phyloP scores from a whole-genome alignment of 2,888 invertebrate genomes.

The Panzeria rudis region DNA sequence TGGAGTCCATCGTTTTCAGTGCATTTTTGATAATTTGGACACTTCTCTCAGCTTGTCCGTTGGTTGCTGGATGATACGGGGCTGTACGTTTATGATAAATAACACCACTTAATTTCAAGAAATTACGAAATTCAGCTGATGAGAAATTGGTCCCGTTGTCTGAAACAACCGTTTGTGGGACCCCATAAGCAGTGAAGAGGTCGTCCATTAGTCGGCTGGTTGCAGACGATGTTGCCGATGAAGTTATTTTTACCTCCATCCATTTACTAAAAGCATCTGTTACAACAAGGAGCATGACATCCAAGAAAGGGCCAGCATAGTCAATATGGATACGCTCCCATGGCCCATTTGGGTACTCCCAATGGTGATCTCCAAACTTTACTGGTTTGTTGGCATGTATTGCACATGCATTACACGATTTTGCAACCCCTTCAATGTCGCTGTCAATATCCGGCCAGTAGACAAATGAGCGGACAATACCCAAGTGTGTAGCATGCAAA shows the following conservation, averaged over 20 bases:
- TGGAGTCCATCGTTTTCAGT: conserved; percentile 16
- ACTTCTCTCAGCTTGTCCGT: conserved; percentile 10
- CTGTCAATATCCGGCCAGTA: too few species aligned
- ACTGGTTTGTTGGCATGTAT: conserved; percentile 4
- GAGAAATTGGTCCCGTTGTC: not conserved
- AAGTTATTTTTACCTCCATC: too few species aligned
- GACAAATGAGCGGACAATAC: too few species aligned
- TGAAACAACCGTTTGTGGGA: not conserved
- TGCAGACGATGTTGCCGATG: not conserved
- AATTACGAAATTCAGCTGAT: too few species aligned
- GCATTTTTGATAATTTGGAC: conserved; percentile 62
- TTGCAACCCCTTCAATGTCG: conserved; percentile 3
- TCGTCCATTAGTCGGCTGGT: not conserved
- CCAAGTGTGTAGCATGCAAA: too few species aligned
- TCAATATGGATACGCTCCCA: conserved; percentile 19
- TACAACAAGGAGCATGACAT: too few species aligned
- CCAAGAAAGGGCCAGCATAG: not conserved
- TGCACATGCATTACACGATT: conserved; percentile 22
- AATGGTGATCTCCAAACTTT: conserved; percentile 36
- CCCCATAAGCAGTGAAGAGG: not conserved
- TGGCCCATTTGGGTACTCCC: conserved; percentile 42
- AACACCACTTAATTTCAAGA: not conserved
- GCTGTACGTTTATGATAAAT: not conserved
- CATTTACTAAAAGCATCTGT: too few species aligned
- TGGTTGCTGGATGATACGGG: conserved; percentile 5